Conservation (phyloP, 2,888 invertebrate species). For the Mesopsocus fuscifrons region DNA sequence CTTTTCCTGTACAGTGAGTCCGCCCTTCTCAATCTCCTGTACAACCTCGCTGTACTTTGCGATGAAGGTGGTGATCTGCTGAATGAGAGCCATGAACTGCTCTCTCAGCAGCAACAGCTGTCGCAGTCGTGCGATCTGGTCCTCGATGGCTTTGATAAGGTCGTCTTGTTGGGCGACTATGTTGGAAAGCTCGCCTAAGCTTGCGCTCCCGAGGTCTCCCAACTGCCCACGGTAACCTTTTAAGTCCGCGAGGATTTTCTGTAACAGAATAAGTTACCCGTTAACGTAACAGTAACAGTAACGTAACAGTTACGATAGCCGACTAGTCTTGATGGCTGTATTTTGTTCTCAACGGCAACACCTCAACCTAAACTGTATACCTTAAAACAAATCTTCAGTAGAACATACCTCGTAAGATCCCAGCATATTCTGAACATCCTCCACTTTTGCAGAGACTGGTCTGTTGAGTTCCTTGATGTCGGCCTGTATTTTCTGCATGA, state of each 20-base stretch:
- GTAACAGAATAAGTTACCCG: slow-evolving; percentile 12
- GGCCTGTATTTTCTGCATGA: slow-evolving; percentile 62
- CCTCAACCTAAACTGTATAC: too few species aligned
- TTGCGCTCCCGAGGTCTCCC: slow-evolving; percentile 37
- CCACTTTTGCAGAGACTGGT: slow-evolving; percentile 70
- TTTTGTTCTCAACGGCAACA: too few species aligned
- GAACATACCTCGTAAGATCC: slow-evolving; percentile 43
- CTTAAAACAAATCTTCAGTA: too few species aligned
- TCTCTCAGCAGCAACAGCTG: slow-evolving; percentile 64
- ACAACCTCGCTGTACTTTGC: slow-evolving; percentile 72
- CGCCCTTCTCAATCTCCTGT: slow-evolving; percentile 66
- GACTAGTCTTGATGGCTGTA: too few species aligned
- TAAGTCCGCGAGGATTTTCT: slow-evolving; percentile 50
- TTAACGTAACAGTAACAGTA: too few species aligned
- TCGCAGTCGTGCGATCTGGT: slow-evolving; percentile 62
- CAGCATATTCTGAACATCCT: slow-evolving; percentile 73
- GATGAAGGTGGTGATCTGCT: slow-evolving; percentile 74
- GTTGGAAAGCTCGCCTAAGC: slow-evolving; percentile 57
- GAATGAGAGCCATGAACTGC: slow-evolving; percentile 69
- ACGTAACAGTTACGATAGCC: too few species aligned
- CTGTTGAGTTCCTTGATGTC: slow-evolving; percentile 65
- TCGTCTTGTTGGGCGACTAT: slow-evolving; percentile 70
- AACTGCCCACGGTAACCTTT: slow-evolving; percentile 61
- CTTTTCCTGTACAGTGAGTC: slow-evolving; percentile 64
- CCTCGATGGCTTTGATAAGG: slow-evolving; percentile 64